Base-by-base conservation (phyloP, 1,140 invertebrate genomes). In the Temnothorax curvispinosus region DNA sequence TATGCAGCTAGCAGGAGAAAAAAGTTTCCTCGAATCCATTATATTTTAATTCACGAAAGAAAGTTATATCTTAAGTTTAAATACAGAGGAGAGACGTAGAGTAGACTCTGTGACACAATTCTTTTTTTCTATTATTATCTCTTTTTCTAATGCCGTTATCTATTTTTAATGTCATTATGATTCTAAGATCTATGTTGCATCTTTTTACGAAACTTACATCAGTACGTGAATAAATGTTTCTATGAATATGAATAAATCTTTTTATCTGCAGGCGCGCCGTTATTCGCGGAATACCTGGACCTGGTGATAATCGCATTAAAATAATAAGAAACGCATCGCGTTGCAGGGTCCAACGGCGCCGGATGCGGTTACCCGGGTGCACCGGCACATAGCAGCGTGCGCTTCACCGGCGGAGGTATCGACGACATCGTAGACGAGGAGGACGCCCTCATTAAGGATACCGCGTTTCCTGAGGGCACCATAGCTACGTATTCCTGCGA, bases 341-440 rank as follows among this genome's bases (percentile, higher is more conserved):
- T 90, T 92, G 67, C 86, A 94, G 94, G 91, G 84, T 92, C 89
- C 87, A 90, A 89, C 77, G 85, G 80, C n/a, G 54, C 80, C 27
- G 93, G 92, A 72, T 99, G 98, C 94, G 96, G 97, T 72, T 99
- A 98, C 95, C 98, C 98, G n/a, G 98, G 98, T n/a, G 97, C 98
- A 1, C 98, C 98, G 35, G 98, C 98, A 1, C 98, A 99, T 95
- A 98, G 97, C 65, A 96, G 94, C 54, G 97, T 99, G 6, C 96
- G 96, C 0, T 98, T 99, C 94, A 97, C 97, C 1, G 88, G 86
- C 32, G 18, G 90, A 35, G 88, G 87, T 44, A 86, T 91, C 65
- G 93, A 94, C 2, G 94, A 95, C 65, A 93, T 94, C 18, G 91
- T 95, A 87, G 95, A 95, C 76, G 95, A 95, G 67, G 94, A 95